A percentile compares a stretch with the other conserved stretches of the same genome.
phyloP scores from a whole-genome alignment of 2,113 vertebrate species.

The Lepus timidus region DNA sequence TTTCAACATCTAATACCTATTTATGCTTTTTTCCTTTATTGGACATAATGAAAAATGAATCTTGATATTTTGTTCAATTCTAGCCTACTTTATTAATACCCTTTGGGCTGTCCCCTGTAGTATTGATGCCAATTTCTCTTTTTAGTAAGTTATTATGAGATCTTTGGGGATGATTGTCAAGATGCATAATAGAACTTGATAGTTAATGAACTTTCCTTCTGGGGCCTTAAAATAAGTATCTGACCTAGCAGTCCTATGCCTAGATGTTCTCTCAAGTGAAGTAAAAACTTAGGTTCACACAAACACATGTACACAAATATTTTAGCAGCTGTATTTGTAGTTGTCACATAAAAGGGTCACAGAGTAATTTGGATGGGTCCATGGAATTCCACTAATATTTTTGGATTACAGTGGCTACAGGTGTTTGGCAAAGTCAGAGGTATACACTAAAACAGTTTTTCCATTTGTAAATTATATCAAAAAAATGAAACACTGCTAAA shows the following conservation, averaged over 20 bases:
- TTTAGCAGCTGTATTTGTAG: neutral
- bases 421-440: neutral
- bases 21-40: conserved; percentile 47
- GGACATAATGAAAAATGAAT: conserved; percentile 56
- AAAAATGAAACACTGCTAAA: neutral
- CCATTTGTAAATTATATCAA: neutral
- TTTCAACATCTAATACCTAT: neutral
- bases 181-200: conserved; percentile 42
- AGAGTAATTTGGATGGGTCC: neutral
- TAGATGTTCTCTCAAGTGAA: neutral
- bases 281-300: neutral
- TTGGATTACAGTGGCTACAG: neutral
- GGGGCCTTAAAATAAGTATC: neutral
- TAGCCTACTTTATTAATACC: conserved; percentile 65
- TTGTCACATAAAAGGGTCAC: neutral
- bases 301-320: neutral
- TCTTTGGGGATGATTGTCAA: conserved; percentile 58
- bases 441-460: neutral
- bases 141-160: conserved; percentile 68
- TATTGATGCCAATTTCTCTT: conserved; percentile 22
- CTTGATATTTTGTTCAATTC: conserved; percentile 65
- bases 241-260: neutral
- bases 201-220: conserved; percentile 33
- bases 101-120: neutral
- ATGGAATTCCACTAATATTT: neutral